Base-by-base conservation (phyloP, 2,888 invertebrate genomes). In the Cantharis lateralis region DNA sequence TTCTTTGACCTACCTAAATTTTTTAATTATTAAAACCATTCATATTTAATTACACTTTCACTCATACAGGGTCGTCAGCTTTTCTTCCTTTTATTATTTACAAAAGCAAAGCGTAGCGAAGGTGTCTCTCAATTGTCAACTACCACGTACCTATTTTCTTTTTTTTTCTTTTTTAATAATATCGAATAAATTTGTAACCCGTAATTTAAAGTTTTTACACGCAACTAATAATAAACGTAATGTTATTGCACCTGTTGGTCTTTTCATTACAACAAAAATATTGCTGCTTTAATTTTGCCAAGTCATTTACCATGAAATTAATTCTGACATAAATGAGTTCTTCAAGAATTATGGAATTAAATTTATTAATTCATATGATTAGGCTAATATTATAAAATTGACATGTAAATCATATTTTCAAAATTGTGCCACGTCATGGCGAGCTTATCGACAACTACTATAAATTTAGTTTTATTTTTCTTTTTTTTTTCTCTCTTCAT, bases 121-220 rank as follows among this genome's bases (percentile, higher is more conserved):
- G n/a, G n/a, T n/a, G n/a, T n/a, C n/a, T n/a, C n/a, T n/a, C n/a
- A n/a, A n/a, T n/a, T n/a, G n/a, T n/a, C n/a, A n/a, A n/a, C n/a
- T n/a, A n/a, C 20, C 24, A 1, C 9, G 24, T 24, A 9, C 24
- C 24, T 1, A 1, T 7, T 24, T 1, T 7, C 9, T 78, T 62
- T 48, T 69, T 1, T 0, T 7, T 24, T 1, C 1, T 24, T 78
- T 62, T 48, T 69, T 70, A 70, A 72, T 61, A 71, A 72, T 66
- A 77, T 77, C 73, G 73, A 64, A 68, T 71, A 72, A 66, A 75
- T 71, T 76, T 73, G 72, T 71, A 72, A 69, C 73, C 69, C 70
- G 71, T 76, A 78, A 79, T 78, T 79, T 79, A 75, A 74, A 79
- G 76, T 79, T 79, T 79, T 80, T 74, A 75, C 75, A 74, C 77